Evolutionary conservation across 1,140 invertebrate genomes (phyloP), one percentile per base, ranked within the genome.

Genomic region (Epicauta chinensis): DNA sequence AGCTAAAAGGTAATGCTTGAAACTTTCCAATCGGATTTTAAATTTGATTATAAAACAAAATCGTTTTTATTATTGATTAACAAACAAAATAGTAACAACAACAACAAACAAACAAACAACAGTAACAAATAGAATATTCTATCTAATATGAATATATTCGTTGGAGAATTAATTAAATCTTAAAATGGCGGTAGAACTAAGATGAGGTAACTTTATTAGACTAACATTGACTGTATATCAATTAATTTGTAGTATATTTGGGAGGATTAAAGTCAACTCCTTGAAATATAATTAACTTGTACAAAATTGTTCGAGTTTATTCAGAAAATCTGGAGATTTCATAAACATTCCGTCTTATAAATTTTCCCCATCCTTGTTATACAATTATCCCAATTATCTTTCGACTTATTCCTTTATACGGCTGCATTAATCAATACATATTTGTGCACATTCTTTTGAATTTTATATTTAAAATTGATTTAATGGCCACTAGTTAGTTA

Each of bases 351-450:
- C 23, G 45, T 47, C 34, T 47, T 47, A 23, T 34, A 46, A 46
- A 46, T 34, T 29, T n/a, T 5, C 23, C 23, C 23, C 7, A 5
- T 23, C 1, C 23, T 7, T 23, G 12, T 35, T 34, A 46, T 16
- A 34, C 35, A 46, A 53, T 43, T 53, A 53, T 53, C 42, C 34
- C 36, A 53, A 44, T 53, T 53, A 46, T 53, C 51, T 46, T 46
- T 39, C 43, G 23, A 15, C 41, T 52, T 37, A 38, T 52, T 52
- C 50, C 36, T 30, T 30, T 32, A 52, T 44, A 43, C 37, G 23
- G 50, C 41, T 37, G 38, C n/a, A 42, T 52, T 34, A 42, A 42
- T 35, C 10, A 42, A 42, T 46, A 36, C 29, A 34, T 53, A 39
- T 41, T 37, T 38, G 45, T 16, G 34, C 16, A n/a, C n/a, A n/a